Base-by-base conservation (phyloP, 2,797 vertebrate genomes). In the Gallinago stenura region DNA sequence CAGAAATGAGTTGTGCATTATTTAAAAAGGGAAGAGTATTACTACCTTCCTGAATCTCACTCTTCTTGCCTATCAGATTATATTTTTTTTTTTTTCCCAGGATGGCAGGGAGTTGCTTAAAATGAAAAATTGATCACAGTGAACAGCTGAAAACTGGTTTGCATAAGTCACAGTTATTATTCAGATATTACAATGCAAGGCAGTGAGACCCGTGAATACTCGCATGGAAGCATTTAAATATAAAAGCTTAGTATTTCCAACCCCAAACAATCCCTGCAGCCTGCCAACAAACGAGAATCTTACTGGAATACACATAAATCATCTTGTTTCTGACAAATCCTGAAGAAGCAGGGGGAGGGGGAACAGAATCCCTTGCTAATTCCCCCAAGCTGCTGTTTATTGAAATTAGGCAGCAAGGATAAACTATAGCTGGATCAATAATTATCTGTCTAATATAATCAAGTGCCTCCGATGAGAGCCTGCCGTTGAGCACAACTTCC, bases 321-420 rank as follows among this genome's bases (percentile, higher is more conserved):
- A 98, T 97, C 93, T 85, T 15, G 95, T 91, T 95, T 96, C 96
- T 98, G 97, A 97, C 97, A 97, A 96, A 97, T 89, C 94, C 89
- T 43, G 56, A 91, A 97, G 97, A 87, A 95, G 96, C 87, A 70
- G 56, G 57, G 57, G 91, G 92, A 95, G 94, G 94, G 93, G 57
- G 65, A 92, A 77, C 10, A 45, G 79, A 56, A 97, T 97, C 96
- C 97, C 96, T 93, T 93, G 96, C 95, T 97, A 97, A 98, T 98
- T 97, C 97, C 87, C 91, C 96, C 97, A 92, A 98, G 96, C 97
- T 96, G 97, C 97, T 97, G 95, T 97, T 98, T 98, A 98, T 98
- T 98, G 98, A 98, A 98, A 98, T 98, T 97, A 98, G 98, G 97
- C 98, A 95, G 97, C 89, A 65, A 97, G 97, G 97, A 97, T 96